Base-by-base conservation (phyloP, 2,888 invertebrate genomes). In the Scaptodrosophila latifasciaeformis region DNA sequence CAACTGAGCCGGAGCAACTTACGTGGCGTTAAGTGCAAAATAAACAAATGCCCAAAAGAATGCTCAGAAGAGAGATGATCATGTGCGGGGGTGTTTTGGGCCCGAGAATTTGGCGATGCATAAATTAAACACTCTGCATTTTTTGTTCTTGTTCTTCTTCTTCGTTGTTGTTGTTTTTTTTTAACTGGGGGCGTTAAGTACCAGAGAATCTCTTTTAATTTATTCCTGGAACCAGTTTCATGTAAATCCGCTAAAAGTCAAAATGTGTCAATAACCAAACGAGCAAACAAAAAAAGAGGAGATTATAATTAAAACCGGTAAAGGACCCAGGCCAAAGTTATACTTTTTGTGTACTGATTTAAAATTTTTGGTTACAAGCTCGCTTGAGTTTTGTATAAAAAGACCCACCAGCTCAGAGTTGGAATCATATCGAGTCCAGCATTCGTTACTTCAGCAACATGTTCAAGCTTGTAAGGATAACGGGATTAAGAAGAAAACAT, bases 221-320 rank as follows among this genome's bases (percentile, higher is more conserved):
- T 67, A 77, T 79, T 77, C 74, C 72, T 62, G 70, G 74, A 75
- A 74, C 74, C 70, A 70, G 74, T 74, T 74, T 80, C 53, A 37
- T 52, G 40, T 68, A 49, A 65, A 59, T 47, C 35, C 44, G 27
- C 37, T 53, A 34, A 49, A 59, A 49, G 48, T 37, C 55, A 9
- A 62, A 51, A 63, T 58, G 48, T 49, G 58, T 65, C 55, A 62
- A 62, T n/a, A 10, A 3, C 2, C 31, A 31, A 31, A 4, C 4
- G 12, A 3, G 10, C 31, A 10, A 3, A 10, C 31, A 31, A 31
- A 4, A 7, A 10, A 3, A 31, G 7, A 24, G 24, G 4, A 7
- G 24, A 5, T 13, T 3, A 24, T 9, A 7, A 39, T 45, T 21
- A 51, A 62, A 79, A 79, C 77, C 70, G 79, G 71, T 65, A 67